Evolutionary conservation across 2,797 vertebrate genomes (phyloP), one percentile per base, ranked within the genome.

Genomic region (Alosa sapidissima): DNA sequence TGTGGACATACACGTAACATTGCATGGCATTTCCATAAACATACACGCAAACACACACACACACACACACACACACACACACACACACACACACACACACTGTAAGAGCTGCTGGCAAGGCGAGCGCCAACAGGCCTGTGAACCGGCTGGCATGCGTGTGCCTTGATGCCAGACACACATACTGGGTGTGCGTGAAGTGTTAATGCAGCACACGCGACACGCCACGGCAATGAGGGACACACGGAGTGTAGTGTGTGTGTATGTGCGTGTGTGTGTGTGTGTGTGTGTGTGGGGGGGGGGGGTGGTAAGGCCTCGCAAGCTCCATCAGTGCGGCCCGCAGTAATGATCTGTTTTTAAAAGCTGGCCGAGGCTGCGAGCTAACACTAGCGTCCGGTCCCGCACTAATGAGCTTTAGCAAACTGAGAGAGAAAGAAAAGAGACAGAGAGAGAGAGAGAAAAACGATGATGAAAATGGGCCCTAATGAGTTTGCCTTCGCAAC

Each of bases 11-110:
- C 36, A 75, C 11, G 33, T 13, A 33, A 5, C 28, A 58, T 3
- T 19, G 24, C 10, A 8, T 47, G 16, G 16, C 19, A 78, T 78
- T 45, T 78, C 72, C 14, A 19, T 28, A 41, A 65, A 65, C n/a
- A 65, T 21, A 24, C n/a, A 28, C 24, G 9, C 62, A 8, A 13
- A 58, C 8, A 65, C 33, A 72, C 33, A 72, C 68, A 72, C 33
- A 72, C 65, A 72, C 65, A 72, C 28, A 72, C 60, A 72, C 16
- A 72, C 47, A n/a, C 21, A 24, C 60, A 28, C 62, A 8, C 52
- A 58, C 82, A 58, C 82, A 82, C 82, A 41, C 81, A 58, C 81
- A 83, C 58, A 65, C 62, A 84, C 62, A 75, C 62, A 84, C 83
- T 41, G 52, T 7, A 68, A 36, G 41, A 45, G 14, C 36, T 75